A percentile compares a stretch with the other conserved stretches of the same genome.
phyloP scores from a whole-genome alignment of 2,888 invertebrate species.

The Gari tellinella region DNA sequence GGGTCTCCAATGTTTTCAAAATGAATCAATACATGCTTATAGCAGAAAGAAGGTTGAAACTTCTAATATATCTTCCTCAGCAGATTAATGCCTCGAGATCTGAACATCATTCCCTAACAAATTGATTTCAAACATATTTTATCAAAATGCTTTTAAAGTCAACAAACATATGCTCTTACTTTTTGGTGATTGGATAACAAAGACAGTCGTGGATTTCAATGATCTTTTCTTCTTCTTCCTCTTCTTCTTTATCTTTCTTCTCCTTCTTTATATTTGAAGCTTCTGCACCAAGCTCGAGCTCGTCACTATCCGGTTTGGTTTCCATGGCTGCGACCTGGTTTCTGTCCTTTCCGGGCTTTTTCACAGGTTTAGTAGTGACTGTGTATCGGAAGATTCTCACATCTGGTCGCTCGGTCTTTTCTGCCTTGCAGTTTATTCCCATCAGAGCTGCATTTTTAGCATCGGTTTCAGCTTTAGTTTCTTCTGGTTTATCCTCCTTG shows the following conservation, averaged over 20 bases:
- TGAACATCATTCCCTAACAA: too few relatives aligned
- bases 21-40: too few relatives aligned
- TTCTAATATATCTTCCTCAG: too few relatives aligned
- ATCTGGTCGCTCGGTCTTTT: slow-evolving; percentile 11
- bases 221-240: slow-evolving; percentile 55
- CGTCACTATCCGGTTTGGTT: slow-evolving; percentile 57
- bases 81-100: too few relatives aligned
- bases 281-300: slow-evolving; percentile 69
- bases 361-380: slow-evolving; percentile 18
- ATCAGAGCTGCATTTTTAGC: slow-evolving; percentile 27
- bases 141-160: too few relatives aligned
- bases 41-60: too few relatives aligned
- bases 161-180: slow-evolving; percentile 39
- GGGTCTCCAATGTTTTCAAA: too few relatives aligned
- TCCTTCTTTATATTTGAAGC: slow-evolving; percentile 63
- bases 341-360: slow-evolving; percentile 30
- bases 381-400: slow-evolving; percentile 10
- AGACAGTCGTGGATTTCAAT: slow-evolving; percentile 71
- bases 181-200: slow-evolving; percentile 56
- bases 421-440: slow-evolving; percentile 25
- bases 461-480: slow-evolving; percentile 35
- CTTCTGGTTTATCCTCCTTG: slow-evolving; percentile 18
- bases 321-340: slow-evolving; percentile 47
- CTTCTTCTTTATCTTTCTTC: slow-evolving; percentile 33
- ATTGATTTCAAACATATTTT: too few relatives aligned